These are phyloP conservation scores for Ammospiza nelsoni DNA, from an alignment of 2,113 vertebrate species.

Conservation along the genomic window DNA sequence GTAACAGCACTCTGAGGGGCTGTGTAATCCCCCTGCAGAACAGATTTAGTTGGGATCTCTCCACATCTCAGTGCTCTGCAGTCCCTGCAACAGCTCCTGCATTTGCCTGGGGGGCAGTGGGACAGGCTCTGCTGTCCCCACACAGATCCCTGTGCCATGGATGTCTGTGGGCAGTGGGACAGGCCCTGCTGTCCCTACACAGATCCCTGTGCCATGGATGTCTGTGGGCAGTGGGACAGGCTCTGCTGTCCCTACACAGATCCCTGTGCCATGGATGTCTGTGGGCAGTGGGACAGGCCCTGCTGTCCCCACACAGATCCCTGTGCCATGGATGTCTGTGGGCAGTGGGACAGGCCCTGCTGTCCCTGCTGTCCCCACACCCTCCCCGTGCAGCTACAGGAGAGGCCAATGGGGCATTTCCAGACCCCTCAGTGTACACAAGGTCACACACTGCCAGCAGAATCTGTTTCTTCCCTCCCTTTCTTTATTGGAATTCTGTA, in stretches of 20 bases:
- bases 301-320: too few species aligned
- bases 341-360: neutral
- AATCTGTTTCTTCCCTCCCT: neutral
- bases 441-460: neutral
- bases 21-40: neutral
- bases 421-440: neutral
- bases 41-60: neutral
- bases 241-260: too few species aligned
- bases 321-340: too few species aligned
- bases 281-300: too few species aligned
- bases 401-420: fast-evolving
- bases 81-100: neutral
- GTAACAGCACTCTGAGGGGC: neutral
- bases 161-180: too few species aligned
- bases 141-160: neutral
- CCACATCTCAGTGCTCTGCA: fast-evolving
- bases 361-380: neutral
- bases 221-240: too few species aligned
- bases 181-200: too few species aligned
- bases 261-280: too few species aligned
- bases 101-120: neutral
- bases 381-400: neutral
- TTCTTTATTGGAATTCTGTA: neutral
- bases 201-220: too few species aligned
- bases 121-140: neutral